Conservation (phyloP, 2,888 invertebrate genomes). For the Yponomeuta plumbellus region DNA sequence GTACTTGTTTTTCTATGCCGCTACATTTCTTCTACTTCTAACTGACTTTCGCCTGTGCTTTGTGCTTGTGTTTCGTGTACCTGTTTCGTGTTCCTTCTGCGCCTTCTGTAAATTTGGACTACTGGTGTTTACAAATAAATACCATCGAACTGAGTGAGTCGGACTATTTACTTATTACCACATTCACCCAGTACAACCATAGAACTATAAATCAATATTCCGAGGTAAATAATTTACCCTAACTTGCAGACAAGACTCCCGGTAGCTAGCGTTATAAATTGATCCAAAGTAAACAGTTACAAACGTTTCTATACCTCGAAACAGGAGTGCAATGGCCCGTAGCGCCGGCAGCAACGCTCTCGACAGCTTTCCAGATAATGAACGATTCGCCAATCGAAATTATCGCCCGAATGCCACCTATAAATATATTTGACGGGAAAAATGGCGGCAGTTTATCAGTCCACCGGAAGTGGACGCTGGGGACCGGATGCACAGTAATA, state of each 20-base stretch:
- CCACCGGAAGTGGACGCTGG: slow-evolving; percentile 70
- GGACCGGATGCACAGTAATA: slow-evolving; percentile 69
- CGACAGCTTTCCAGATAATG: slow-evolving; percentile 40
- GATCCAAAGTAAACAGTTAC: neutral
- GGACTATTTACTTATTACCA: too few species aligned
- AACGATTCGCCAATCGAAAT: slow-evolving; percentile 58
- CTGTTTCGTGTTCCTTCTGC: too few species aligned
- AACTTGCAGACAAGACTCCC: neutral
- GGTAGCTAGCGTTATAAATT: neutral
- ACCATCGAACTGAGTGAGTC: too few species aligned
- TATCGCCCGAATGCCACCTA: slow-evolving; percentile 63
- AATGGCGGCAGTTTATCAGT: slow-evolving; percentile 75
- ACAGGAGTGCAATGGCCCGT: slow-evolving; percentile 3
- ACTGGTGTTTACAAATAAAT: too few species aligned
- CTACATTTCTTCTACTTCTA: too few species aligned
- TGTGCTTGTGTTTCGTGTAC: too few species aligned
- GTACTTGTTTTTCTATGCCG: too few species aligned
- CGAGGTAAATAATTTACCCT: neutral
- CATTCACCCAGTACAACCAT: too few species aligned
- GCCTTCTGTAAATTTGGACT: too few species aligned
- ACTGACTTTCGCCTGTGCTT: too few species aligned
- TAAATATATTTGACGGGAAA: slow-evolving; percentile 77
- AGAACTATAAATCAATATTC: too few species aligned
- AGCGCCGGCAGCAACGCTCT: slow-evolving; percentile 30
- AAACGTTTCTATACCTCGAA: slow-evolving; percentile 1